Base-by-base conservation (phyloP, 2,888 invertebrate species). In the Agriotes lineatus region DNA sequence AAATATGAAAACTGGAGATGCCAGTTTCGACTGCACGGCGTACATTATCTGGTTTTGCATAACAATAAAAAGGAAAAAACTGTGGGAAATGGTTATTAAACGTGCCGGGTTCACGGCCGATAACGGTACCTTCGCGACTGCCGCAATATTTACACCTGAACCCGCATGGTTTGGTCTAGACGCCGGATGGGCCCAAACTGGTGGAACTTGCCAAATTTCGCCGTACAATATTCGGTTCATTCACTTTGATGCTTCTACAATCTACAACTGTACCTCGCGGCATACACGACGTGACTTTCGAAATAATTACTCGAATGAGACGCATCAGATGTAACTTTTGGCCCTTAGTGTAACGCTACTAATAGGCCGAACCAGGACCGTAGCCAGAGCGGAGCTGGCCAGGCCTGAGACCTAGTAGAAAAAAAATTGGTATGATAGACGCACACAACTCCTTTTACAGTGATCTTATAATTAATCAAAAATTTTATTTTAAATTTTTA, bases 131-230 rank as follows among this genome's bases (percentile, higher is more conserved):
- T 35, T 48, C 39, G 56, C 66, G 61, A 62, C 61, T 69, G 66
- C 62, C 60, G 69, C 69, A 69, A 69, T 69, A 66, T 69, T 69
- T 69, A 64, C 69, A 69, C 69, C 64, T 65, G 22, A 48, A 52
- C 58, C 63, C 54, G 62, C 48, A 64, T 65, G 45, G 35, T 52
- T 52, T 54, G 54, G 69, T 65, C 69, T 69, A 69, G 69, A 69
- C 69, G 22, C 42, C 57, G 50, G 52, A 45, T 52, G 60, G 65
- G 20, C 57, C 45, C 22, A 64, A 65, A 48, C 61, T 44, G 42
- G 42, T 68, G 44, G 42, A 65, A 64, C 20, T 37, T 59, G 59
- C 30, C 39, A 65, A 64, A 65, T 60, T 60, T 64, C 33, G 14
- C 30, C n/a, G 25, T 14, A 14, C 18, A 42, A 14, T 44, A 33